Evolutionary conservation across 2,797 vertebrate species (phyloP), one percentile per base, ranked within the genome.

Genomic region (Takifugu ocellatus): DNA sequence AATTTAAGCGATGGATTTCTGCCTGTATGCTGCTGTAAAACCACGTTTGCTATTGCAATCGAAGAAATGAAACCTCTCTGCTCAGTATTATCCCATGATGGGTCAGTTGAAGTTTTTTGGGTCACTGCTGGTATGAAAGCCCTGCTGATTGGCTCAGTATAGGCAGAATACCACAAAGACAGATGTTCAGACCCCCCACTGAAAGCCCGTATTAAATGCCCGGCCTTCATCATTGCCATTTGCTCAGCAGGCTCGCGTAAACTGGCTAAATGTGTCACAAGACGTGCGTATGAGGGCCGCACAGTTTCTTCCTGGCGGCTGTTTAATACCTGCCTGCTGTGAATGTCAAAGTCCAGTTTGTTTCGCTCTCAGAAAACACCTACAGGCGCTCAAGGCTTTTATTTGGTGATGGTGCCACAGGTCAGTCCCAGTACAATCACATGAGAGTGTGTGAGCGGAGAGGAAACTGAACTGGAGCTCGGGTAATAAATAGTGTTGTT

Each of bases 401-500:
- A 11, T 11, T 8, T 3, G 24, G 61, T 36, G 16, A 24, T 33
- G 42, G 25, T 39, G 27, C 10, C 16, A 8, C 29, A 25, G 56
- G 54, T 68, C 54, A 56, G 5, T 59, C 47, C n/a, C 17, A 9
- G 21, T 15, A 17, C 5, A 27, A 24, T 56, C 11, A 11, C 45
- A 48, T 0, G 1, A 3, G 33, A 10, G 53, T 27, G 58, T 33
- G 45, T 58, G 49, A 3, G 11, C 36, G 27, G 25, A 59, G 45
- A 64, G 65, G 54, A 69, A 61, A 43, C 48, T 14, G 2, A 10
- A 46, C 43, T 47, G 52, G 36, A 39, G 27, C 51, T 66, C 44
- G 48, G 54, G 58, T 54, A 59, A 77, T 51, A 24, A 66, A 56
- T 7, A 15, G 56, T 49, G 69, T 81, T 68, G 68, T 78, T 76